phyloP scores from a whole-genome alignment of 1,140 invertebrate genomes.

The Brachionus koreanus region DNA sequence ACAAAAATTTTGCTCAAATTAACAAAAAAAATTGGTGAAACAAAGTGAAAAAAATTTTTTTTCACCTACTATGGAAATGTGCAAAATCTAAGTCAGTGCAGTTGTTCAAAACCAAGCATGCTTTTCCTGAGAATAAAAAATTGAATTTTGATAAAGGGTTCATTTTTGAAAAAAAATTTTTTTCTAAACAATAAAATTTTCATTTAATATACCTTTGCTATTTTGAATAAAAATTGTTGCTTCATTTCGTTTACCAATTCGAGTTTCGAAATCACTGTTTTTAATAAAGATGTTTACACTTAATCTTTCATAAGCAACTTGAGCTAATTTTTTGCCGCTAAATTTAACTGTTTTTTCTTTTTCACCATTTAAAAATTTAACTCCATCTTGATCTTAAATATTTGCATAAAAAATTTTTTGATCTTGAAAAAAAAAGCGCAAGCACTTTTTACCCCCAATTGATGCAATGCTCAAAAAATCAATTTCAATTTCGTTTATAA shows the following conservation, averaged over 20 bases:
- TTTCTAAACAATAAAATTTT: no score
- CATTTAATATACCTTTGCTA: background rate
- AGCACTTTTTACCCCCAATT: background rate
- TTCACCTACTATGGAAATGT: no score
- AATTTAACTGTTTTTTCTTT: background rate
- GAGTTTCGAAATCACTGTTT: background rate
- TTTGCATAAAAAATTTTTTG: background rate
- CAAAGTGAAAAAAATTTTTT: no score
- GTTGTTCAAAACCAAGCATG: no score
- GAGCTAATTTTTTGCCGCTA: background rate
- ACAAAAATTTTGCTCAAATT: no score
- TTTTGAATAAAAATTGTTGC: background rate
- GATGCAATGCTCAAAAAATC: background rate
- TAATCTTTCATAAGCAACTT: background rate
- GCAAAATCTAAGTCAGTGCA: no score
- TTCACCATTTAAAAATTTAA: background rate
- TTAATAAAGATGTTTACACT: background rate
- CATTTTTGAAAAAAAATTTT: no score
- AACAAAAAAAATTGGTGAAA: no score
- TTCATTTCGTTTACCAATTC: constrained; percentile 2
- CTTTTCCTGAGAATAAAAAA: no score
- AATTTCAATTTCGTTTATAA: background rate
- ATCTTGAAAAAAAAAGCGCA: background rate
- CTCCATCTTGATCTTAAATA: background rate
- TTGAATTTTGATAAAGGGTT: no score